Conservation (phyloP, 2,888 invertebrate genomes). For the Polylopha cassiicola region DNA sequence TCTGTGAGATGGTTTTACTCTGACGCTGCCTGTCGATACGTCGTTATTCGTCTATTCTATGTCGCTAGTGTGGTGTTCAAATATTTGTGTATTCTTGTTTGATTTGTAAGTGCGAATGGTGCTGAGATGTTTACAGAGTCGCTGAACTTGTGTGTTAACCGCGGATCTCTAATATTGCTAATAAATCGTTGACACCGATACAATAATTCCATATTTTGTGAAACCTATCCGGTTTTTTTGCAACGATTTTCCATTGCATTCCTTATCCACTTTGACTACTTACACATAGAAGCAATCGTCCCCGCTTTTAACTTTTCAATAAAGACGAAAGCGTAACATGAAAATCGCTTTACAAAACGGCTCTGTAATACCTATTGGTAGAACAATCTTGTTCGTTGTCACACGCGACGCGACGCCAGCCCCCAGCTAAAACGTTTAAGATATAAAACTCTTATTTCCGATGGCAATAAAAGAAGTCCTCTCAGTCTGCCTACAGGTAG, state of each 20-base stretch:
- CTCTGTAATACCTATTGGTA: constrained; percentile 13
- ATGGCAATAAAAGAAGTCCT: constrained; percentile 54
- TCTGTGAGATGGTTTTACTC: constrained; percentile 40
- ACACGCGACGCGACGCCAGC: constrained; percentile 13
- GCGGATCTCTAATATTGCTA: constrained; percentile 57
- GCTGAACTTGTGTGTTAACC: constrained; percentile 62
- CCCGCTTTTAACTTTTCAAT: background rate
- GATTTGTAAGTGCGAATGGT: constrained; percentile 75
- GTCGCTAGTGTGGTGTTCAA: constrained; percentile 47
- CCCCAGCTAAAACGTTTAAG: constrained; percentile 12
- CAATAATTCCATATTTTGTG: constrained; percentile 35
- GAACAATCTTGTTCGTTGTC: constrained; percentile 15
- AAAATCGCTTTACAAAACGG: too few species aligned
- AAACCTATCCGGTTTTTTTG: too few species aligned
- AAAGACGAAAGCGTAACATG: too few species aligned
- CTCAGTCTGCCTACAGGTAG: constrained; percentile 52
- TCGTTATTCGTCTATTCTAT: constrained; percentile 41
- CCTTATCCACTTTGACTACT: too few species aligned
- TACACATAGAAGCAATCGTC: background rate
- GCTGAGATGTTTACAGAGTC: constrained; percentile 71
- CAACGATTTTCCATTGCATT: too few species aligned
- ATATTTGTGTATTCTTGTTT: constrained; percentile 73
- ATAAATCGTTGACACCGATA: constrained; percentile 64
- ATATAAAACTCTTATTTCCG: constrained; percentile 38
- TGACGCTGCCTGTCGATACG: constrained; percentile 36